These are phyloP conservation scores for Melipona quadrifasciata DNA, from an alignment of 1,140 invertebrate species.

Conservation along the genomic window DNA sequence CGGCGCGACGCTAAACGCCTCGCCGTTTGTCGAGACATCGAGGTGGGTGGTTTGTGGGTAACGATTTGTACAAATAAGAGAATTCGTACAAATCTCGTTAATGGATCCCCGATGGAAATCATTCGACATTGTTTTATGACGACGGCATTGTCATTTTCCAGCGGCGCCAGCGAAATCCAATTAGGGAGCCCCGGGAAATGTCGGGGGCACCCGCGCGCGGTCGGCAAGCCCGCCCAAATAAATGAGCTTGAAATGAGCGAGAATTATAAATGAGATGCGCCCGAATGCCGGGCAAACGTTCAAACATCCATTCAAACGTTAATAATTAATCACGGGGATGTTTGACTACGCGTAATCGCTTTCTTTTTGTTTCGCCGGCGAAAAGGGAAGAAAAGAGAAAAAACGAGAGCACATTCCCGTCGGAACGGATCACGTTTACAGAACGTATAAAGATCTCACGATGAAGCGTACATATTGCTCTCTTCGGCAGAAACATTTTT, in stretches of 20 bases:
- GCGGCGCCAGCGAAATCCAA: conserved; percentile 38
- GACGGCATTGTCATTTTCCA: conserved; percentile 52
- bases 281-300: conserved; percentile 15
- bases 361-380: background rate
- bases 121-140: conserved; percentile 48
- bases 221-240: conserved; percentile 14
- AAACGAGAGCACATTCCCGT: background rate
- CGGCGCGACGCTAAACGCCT: conserved; percentile 55
- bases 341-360: conserved; percentile 5
- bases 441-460: background rate
- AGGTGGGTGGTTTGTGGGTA: background rate
- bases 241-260: conserved; percentile 51
- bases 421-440: background rate
- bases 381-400: background rate
- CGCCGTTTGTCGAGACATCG: conserved; percentile 27
- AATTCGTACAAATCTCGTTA: conserved; percentile 63
- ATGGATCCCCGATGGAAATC: conserved; percentile 52
- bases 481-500: too few species aligned
- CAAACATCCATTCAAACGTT: conserved; percentile 35
- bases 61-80: conserved; percentile 61
- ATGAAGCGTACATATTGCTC: too few species aligned
- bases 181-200: conserved; percentile 33
- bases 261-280: conserved; percentile 49
- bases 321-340: conserved; percentile 38
- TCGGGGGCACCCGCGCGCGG: background rate